Percentiles rank a stretch among this genome's conserved stretches.
phyloP scores from a whole-genome alignment of 2,797 vertebrate genomes.

The Falco columbarius region DNA sequence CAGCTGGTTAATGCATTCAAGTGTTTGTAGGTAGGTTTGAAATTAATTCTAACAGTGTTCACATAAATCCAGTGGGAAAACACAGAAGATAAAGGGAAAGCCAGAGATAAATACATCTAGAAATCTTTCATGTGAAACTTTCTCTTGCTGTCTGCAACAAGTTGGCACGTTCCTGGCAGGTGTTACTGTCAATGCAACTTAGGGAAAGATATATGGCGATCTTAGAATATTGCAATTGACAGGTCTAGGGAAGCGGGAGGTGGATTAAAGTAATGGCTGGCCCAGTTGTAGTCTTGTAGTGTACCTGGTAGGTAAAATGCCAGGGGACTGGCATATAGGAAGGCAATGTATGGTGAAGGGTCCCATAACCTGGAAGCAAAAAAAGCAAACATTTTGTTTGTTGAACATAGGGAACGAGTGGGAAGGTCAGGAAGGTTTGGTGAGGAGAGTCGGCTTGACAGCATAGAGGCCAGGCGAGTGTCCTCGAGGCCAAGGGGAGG shows the following conservation, averaged over 20 bases:
- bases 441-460: neutral
- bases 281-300: neutral
- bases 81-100: neutral
- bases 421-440: neutral
- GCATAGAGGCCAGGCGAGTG: rapidly evolving
- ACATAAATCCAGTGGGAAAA: neutral
- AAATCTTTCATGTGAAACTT: neutral
- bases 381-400: rapidly evolving
- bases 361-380: neutral
- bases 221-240: neutral
- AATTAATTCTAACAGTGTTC: neutral
- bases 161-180: neutral
- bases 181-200: neutral
- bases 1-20: neutral
- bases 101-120: neutral
- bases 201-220: neutral
- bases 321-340: neutral
- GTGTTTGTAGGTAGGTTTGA: neutral
- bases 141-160: neutral
- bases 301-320: neutral
- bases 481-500: neutral
- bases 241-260: neutral
- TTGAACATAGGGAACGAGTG: neutral
- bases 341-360: neutral
- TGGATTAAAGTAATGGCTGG: neutral